These are phyloP conservation scores for Plutella xylostella DNA, from an alignment of 2,888 invertebrate genomes.

Conservation along the genomic window DNA sequence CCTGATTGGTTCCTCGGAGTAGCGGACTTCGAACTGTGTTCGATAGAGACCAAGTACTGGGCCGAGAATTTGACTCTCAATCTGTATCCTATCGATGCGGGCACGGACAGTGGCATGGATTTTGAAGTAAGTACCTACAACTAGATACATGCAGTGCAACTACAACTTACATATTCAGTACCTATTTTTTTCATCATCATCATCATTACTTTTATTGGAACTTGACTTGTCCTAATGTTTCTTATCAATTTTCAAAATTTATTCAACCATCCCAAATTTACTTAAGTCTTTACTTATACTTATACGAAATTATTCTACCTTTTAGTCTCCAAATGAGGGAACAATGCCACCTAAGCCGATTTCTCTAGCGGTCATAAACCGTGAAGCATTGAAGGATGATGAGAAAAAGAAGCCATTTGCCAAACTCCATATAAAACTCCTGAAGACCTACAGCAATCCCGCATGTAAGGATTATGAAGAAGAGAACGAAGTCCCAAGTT, in stretches of 20 bases:
- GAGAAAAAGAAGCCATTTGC: constrained; percentile 43
- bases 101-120: constrained; percentile 91
- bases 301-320: constrained; percentile 10
- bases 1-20: constrained; percentile 99
- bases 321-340: constrained; percentile 50
- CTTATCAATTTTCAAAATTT: background rate
- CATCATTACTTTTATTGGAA: background rate
- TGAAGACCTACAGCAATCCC: constrained; percentile 40
- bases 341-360: constrained; percentile 53
- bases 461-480: constrained; percentile 17
- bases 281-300: too few species aligned
- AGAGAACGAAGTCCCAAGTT: too few species aligned
- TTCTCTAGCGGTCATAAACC: constrained; percentile 28
- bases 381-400: constrained; percentile 24
- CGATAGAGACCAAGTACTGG: constrained; percentile 80
- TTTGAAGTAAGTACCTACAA: constrained; percentile 76
- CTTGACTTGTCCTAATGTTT: background rate
- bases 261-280: too few species aligned
- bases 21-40: constrained; percentile 89
- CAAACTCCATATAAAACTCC: constrained; percentile 35
- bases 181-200: background rate
- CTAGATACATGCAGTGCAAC: background rate
- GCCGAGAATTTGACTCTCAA: constrained; percentile 81
- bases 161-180: too few species aligned
- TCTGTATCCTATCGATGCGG: constrained; percentile 95